Evolutionary conservation across 2,888 invertebrate genomes (phyloP).

Genomic region (Yponomeuta sedellus): DNA sequence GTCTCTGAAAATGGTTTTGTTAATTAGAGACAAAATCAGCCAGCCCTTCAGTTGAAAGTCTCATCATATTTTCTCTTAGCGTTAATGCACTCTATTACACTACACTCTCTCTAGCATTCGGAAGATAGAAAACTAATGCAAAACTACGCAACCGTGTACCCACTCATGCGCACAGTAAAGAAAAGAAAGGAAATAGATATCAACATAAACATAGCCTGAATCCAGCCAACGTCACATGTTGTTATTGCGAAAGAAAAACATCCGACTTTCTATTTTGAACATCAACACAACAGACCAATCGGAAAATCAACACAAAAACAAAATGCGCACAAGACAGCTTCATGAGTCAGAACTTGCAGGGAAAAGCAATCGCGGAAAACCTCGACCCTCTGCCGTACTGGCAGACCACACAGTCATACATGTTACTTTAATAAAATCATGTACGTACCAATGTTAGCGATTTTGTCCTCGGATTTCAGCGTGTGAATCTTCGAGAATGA

Average conservation of each 20-base stretch:
- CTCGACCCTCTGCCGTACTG: background rate
- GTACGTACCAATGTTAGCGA: constrained; percentile 81
- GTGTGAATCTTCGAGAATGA: constrained; percentile 79
- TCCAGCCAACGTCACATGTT: background rate
- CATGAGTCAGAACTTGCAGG: background rate
- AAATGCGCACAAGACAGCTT: background rate
- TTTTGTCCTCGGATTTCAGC: constrained; percentile 80
- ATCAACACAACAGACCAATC: background rate
- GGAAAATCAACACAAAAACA: background rate
- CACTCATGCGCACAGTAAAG: too few relatives aligned
- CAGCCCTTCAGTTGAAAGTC: too few relatives aligned
- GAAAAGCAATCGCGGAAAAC: background rate
- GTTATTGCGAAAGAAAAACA: background rate
- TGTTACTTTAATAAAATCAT: background rate
- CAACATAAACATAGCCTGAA: background rate
- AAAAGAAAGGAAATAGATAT: background rate
- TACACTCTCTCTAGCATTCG: too few relatives aligned
- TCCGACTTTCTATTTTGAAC: background rate
- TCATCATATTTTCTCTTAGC: too few relatives aligned
- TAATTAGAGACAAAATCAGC: too few relatives aligned
- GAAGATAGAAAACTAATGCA: too few relatives aligned
- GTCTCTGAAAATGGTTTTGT: too few relatives aligned
- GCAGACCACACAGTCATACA: background rate
- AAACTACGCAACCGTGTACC: too few relatives aligned
- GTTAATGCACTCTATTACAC: too few relatives aligned